Evolutionary conservation across 2,888 invertebrate genomes (phyloP).

Genomic region (Schrankia costaestrigalis): DNA sequence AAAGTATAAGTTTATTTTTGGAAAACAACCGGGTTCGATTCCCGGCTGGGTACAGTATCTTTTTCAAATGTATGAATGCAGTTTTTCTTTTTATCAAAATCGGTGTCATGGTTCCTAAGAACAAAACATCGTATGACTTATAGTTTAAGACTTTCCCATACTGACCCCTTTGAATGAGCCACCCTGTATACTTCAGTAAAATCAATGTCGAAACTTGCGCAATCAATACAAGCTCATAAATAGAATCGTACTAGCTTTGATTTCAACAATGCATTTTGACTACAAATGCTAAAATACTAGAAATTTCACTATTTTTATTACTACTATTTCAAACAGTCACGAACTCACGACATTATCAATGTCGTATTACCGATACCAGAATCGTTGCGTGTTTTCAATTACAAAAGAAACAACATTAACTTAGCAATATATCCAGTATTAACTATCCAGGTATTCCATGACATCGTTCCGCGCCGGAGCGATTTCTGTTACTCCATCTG

Average conservation of each 20-base stretch:
- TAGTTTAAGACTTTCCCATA: too few relatives aligned
- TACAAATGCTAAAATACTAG: constrained; percentile 46
- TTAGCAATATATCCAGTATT: constrained; percentile 45
- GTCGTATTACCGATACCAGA: constrained; percentile 50
- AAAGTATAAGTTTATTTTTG: too few relatives aligned
- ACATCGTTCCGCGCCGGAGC: constrained; percentile 26
- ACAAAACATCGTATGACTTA: too few relatives aligned
- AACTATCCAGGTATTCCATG: constrained; percentile 42
- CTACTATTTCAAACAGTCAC: constrained; percentile 55
- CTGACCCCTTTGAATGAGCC: constrained; percentile 53
- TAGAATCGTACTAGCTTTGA: constrained; percentile 38
- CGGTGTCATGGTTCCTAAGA: too few relatives aligned
- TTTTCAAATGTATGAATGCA: too few relatives aligned
- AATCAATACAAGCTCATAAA: constrained; percentile 46
- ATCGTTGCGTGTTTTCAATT: constrained; percentile 47
- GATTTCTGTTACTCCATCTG: constrained; percentile 45
- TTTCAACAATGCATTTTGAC: constrained; percentile 43
- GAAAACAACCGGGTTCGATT: too few relatives aligned
- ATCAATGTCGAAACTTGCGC: constrained; percentile 45
- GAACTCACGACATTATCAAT: constrained; percentile 60
- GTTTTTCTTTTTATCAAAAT: too few relatives aligned
- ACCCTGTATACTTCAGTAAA: constrained; percentile 56
- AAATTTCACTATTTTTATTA: too few relatives aligned
- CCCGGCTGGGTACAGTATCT: too few relatives aligned
- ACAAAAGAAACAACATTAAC: constrained; percentile 49